Evolutionary conservation across 2,888 invertebrate genomes (phyloP).

Genomic region (Hymenopus coronatus): DNA sequence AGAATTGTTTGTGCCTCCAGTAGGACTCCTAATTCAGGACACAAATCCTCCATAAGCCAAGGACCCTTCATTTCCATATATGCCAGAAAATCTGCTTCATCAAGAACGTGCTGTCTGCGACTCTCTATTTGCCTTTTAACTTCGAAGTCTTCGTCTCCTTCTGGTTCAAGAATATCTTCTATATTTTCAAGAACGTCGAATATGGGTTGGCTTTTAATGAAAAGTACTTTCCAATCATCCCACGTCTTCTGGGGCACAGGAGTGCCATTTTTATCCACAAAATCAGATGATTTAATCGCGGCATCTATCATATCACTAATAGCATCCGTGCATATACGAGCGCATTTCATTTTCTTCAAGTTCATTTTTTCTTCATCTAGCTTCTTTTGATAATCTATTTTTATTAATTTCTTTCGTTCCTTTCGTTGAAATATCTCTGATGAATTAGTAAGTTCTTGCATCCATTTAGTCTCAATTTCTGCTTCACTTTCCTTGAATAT

Average conservation of each 20-base stretch:
- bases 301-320: conserved; percentile 56
- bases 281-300: conserved; percentile 54
- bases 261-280: conserved; percentile 37
- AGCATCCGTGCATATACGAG: conserved; percentile 54
- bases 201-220: conserved; percentile 55
- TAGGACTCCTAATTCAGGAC: conserved; percentile 39
- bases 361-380: conserved; percentile 56
- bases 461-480: conserved; percentile 41
- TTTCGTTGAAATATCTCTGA: not conserved
- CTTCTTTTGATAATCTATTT: conserved; percentile 52
- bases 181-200: conserved; percentile 51
- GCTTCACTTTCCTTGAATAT: conserved; percentile 51
- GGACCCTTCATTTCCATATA: conserved; percentile 55
- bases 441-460: not conserved
- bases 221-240: conserved; percentile 58
- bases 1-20: conserved; percentile 49
- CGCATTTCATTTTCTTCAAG: conserved; percentile 48
- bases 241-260: conserved; percentile 52
- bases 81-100: conserved; percentile 55
- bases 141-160: conserved; percentile 57
- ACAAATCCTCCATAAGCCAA: conserved; percentile 53
- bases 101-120: conserved; percentile 54
- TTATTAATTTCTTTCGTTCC: conserved; percentile 31
- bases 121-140: conserved; percentile 41
- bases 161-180: conserved; percentile 53